Evolutionary conservation across 2,113 vertebrate genomes (phyloP).

Genomic region (Scartelaos histophorus): DNA sequence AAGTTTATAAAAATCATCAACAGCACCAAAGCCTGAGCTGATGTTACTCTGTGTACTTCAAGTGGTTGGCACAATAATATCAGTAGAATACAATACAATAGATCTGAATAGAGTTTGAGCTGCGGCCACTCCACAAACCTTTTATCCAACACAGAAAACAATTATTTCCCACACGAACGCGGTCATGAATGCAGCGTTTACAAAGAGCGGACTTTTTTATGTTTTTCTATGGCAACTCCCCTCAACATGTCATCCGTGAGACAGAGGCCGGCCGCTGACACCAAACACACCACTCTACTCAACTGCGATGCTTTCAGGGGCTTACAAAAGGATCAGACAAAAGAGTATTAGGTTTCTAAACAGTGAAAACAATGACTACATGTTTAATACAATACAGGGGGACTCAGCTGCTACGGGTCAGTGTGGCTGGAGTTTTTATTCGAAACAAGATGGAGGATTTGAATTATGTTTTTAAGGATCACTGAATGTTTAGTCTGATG

Average conservation of each 20-base stretch:
- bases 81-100: neutral
- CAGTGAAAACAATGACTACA: neutral
- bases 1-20: too few relatives aligned
- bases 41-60: neutral
- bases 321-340: neutral
- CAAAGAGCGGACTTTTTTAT: neutral
- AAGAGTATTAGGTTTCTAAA: neutral
- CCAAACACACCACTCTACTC: neutral
- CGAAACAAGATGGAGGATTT: neutral
- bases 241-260: constrained; percentile 27
- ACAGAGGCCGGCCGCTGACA: constrained; percentile 29
- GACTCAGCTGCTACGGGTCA: neutral
- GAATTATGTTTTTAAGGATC: neutral
- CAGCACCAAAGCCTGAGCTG: too few relatives aligned
- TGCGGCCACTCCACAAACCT: neutral
- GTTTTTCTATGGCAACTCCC: constrained; percentile 18
- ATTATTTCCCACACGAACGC: neutral
- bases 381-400: neutral
- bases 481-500: neutral
- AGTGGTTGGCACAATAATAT: neutral
- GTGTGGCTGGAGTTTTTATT: neutral
- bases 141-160: constrained; percentile 17
- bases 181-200: constrained; percentile 25
- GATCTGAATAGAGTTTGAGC: neutral
- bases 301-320: neutral